A percentile compares a stretch with the other conserved stretches of the same genome.
These are phyloP conservation scores for Metaphire vulgaris DNA, from an alignment of 1,140 invertebrate species.

Conservation along the genomic window DNA sequence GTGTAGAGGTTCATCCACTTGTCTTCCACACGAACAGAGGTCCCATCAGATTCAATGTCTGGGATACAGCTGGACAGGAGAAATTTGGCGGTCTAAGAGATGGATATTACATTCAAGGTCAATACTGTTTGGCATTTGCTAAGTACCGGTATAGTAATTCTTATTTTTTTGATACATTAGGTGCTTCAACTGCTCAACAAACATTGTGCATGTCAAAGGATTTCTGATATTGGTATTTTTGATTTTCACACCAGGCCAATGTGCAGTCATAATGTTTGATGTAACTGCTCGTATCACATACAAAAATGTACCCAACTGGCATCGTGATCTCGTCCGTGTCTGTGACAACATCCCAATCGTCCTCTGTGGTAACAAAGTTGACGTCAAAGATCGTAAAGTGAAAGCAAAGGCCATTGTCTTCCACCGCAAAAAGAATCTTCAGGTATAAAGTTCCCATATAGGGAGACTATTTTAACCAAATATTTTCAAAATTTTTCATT, in stretches of 20 bases:
- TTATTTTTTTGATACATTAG: too few relatives aligned
- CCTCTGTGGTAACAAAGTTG: constrained; percentile 66
- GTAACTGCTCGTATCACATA: constrained; percentile 98
- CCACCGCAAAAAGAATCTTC: constrained; percentile 98
- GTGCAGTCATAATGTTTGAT: constrained; percentile 99
- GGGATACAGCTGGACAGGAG: constrained; percentile 99
- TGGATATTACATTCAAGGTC: constrained; percentile 94
- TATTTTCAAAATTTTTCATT: too few relatives aligned
- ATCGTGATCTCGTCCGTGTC: constrained; percentile 92
- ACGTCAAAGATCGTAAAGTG: constrained; percentile 99
- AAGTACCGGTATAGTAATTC: too few relatives aligned
- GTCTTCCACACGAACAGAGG: constrained; percentile 98
- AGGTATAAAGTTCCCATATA: constrained; percentile 66
- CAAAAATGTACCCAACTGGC: constrained; percentile 99
- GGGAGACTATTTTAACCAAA: too few relatives aligned
- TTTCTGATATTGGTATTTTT: neutral
- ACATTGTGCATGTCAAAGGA: too few relatives aligned
- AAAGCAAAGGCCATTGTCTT: constrained; percentile 99
- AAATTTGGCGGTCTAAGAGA: constrained; percentile 98
- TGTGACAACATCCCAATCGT: constrained; percentile 99
- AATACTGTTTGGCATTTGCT: too few relatives aligned
- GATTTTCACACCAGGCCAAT: constrained; percentile 69
- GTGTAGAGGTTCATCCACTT: constrained; percentile 97
- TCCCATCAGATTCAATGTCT: constrained; percentile 95
- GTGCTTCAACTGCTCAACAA: too few relatives aligned